These are phyloP conservation scores for Lagopus muta DNA, from an alignment of 2,113 vertebrate species.

Conservation along the genomic window DNA sequence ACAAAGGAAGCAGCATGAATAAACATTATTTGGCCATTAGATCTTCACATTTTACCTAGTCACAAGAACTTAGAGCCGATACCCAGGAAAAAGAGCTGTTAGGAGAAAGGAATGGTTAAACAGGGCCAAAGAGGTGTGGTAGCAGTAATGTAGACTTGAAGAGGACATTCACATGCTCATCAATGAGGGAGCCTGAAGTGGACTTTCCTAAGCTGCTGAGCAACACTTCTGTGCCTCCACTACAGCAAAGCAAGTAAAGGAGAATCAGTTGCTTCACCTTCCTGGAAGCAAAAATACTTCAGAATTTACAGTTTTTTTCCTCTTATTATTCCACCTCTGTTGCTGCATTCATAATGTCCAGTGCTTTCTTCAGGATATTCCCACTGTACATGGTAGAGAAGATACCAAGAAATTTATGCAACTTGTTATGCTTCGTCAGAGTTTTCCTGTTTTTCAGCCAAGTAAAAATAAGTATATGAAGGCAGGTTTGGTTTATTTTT, in stretches of 20 bases:
- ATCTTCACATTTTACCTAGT: slow-evolving; percentile 13
- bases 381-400: not conserved
- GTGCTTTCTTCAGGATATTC: not conserved
- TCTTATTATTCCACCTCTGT: not conserved
- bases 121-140: not conserved
- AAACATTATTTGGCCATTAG: slow-evolving; percentile 23
- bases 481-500: not conserved
- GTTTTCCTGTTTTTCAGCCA: not conserved
- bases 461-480: not conserved
- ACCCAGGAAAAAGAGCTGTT: not conserved
- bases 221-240: not conserved
- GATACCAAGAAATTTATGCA: not conserved
- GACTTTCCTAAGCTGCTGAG: not conserved
- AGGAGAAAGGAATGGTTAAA: not conserved
- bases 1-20: not conserved
- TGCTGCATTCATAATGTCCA: accelerated
- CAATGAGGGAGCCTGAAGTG: not conserved
- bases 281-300: not conserved
- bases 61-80: not conserved
- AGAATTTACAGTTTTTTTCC: not conserved
- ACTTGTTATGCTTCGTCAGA: not conserved
- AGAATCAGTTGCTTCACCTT: not conserved
- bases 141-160: not conserved
- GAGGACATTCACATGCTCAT: accelerated
- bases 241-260: not conserved